Evolutionary conservation across 2,797 vertebrate species (phyloP).

Genomic region (Siniperca obscura): DNA sequence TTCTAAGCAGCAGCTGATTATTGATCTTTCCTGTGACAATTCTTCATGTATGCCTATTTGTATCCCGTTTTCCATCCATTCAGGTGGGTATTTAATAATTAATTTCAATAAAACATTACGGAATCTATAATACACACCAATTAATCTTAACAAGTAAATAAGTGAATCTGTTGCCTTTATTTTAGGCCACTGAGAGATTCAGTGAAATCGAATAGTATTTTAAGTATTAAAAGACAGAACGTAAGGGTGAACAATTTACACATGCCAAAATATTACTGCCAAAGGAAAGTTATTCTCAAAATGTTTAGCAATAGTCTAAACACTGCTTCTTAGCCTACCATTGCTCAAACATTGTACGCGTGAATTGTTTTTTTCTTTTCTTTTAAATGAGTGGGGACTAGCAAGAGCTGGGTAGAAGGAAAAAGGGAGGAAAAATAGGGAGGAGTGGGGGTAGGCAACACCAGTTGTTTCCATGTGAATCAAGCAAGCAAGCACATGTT

Average conservation of each 20-base stretch:
- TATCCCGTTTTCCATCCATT: not conserved
- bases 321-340: constrained; percentile 38
- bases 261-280: not conserved
- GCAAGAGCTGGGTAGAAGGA: constrained; percentile 66
- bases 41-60: constrained; percentile 21
- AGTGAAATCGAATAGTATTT: not conserved
- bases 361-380: constrained; percentile 22
- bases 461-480: constrained; percentile 67
- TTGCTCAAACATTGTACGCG: constrained; percentile 47
- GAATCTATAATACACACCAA: not conserved
- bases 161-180: not conserved
- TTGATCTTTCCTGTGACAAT: constrained; percentile 35
- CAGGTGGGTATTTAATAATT: not conserved
- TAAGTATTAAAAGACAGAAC: not conserved
- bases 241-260: not conserved
- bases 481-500: constrained; percentile 63
- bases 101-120: not conserved
- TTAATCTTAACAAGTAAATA: not conserved
- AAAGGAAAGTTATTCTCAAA: constrained; percentile 19
- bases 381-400: constrained; percentile 43
- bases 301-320: constrained; percentile 17
- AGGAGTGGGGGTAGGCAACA: constrained; percentile 54
- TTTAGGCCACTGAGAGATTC: not conserved
- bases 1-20: constrained; percentile 22
- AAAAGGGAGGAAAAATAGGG: constrained; percentile 73